A percentile compares a stretch with the other conserved stretches of the same genome.
These are phyloP conservation scores for Camponotus vicinus DNA, from an alignment of 1,140 invertebrate species.

Conservation along the genomic window DNA sequence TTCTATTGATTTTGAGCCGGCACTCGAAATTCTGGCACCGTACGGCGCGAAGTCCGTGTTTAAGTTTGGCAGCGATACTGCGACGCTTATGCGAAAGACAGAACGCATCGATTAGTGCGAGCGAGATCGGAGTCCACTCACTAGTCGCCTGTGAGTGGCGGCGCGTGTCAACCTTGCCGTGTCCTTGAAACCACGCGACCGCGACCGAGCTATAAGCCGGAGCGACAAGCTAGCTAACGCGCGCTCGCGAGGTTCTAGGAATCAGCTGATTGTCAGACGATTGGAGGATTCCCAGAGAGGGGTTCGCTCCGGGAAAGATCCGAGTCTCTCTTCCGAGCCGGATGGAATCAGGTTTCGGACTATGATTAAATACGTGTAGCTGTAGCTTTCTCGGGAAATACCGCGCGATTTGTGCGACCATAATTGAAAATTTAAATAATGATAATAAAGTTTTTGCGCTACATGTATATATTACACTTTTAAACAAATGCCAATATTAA, in stretches of 20 bases:
- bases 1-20: slow-evolving; percentile 15
- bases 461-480: neutral
- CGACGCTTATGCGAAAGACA: neutral
- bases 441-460: neutral
- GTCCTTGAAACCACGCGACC: slow-evolving; percentile 86
- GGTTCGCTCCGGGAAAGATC: neutral
- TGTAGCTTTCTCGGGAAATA: neutral
- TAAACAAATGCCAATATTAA: neutral
- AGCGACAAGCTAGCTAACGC: slow-evolving; percentile 71
- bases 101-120: slow-evolving; percentile 2
- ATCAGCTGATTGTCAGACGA: slow-evolving; percentile 73
- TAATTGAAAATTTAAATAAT: neutral
- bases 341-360: slow-evolving; percentile 24
- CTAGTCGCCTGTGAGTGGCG: slow-evolving; percentile 79
- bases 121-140: slow-evolving; percentile 73
- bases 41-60: slow-evolving; percentile 6
- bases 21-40: slow-evolving; percentile 28
- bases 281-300: slow-evolving; percentile 61
- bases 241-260: slow-evolving; percentile 66
- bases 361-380: neutral
- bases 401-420: neutral
- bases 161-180: slow-evolving; percentile 86
- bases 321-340: neutral
- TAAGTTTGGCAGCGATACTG: neutral
- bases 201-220: slow-evolving; percentile 78